These are phyloP conservation scores for Apotomis turbidana DNA, from an alignment of 2,888 invertebrate genomes.

Conservation along the genomic window DNA sequence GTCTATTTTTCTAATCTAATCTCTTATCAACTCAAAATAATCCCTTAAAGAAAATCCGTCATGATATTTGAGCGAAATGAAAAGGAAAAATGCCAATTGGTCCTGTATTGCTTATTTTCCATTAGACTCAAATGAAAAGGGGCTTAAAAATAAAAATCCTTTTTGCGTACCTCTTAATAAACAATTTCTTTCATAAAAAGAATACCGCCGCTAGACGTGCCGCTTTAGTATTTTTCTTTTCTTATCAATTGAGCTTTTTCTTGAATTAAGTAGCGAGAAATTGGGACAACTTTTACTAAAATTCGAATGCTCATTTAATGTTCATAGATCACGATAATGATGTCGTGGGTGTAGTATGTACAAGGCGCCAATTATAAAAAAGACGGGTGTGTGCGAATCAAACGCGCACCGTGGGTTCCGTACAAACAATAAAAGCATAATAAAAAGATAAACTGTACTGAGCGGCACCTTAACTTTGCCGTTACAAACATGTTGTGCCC, in stretches of 20 bases:
- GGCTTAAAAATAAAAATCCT: conserved; percentile 34
- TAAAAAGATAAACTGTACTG: too few species aligned
- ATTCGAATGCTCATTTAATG: too few species aligned
- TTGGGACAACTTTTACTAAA: neutral
- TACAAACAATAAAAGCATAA: too few species aligned
- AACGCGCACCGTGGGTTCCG: too few species aligned
- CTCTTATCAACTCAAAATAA: conserved; percentile 28
- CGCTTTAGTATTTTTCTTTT: conserved; percentile 2
- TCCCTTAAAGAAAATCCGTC: conserved; percentile 35
- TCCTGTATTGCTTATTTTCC: conserved; percentile 41
- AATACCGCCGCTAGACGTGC: conserved; percentile 8
- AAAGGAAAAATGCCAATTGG: conserved; percentile 40
- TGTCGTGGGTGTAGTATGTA: too few species aligned
- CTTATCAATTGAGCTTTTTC: conserved; percentile 1
- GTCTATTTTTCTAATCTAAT: conserved; percentile 37
- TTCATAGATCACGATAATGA: too few species aligned
- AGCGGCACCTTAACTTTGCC: too few species aligned
- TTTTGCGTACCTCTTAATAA: conserved; percentile 37
- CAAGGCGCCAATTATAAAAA: too few species aligned
- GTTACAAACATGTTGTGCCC: too few species aligned
- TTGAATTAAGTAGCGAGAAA: conserved; percentile 7
- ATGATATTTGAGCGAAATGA: conserved; percentile 39
- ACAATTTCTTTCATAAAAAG: conserved; percentile 25
- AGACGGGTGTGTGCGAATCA: too few species aligned
- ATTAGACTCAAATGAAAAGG: conserved; percentile 39